phyloP scores from a whole-genome alignment of 2,113 vertebrate species.

The Cavia porcellus region DNA sequence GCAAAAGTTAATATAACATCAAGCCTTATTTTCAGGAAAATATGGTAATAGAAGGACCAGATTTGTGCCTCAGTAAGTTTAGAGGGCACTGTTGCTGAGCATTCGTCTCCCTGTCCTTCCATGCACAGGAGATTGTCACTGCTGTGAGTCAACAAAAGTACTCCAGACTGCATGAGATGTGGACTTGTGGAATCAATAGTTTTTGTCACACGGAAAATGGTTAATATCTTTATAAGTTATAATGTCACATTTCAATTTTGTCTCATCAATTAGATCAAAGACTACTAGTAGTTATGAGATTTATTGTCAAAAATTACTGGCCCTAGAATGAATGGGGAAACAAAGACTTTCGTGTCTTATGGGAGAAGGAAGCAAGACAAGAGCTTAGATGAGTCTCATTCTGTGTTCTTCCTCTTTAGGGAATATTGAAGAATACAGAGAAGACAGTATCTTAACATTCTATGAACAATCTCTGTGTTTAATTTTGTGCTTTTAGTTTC shows the following conservation, averaged over 20 bases:
- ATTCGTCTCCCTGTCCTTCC: background rate
- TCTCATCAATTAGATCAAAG: background rate
- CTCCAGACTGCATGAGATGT: too few relatives aligned
- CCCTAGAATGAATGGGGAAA: background rate
- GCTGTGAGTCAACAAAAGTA: background rate
- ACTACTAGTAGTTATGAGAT: background rate
- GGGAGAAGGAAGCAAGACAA: background rate
- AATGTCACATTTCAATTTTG: background rate
- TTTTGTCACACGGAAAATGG: background rate
- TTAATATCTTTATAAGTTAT: background rate
- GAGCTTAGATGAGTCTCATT: background rate
- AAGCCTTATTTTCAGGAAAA: background rate
- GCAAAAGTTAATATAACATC: background rate
- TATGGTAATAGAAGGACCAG: background rate
- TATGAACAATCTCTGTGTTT: background rate
- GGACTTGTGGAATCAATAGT: background rate
- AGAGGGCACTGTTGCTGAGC: background rate
- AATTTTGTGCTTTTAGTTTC: background rate
- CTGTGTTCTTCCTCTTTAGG: background rate
- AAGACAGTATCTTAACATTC: background rate
- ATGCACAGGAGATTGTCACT: background rate
- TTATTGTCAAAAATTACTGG: conserved; percentile 14
- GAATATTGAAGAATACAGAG: background rate
- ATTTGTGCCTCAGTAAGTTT: background rate
- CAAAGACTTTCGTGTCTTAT: background rate